These are phyloP conservation scores for Polydrusus tereticollis DNA, from an alignment of 2,888 invertebrate genomes.

Conservation along the genomic window DNA sequence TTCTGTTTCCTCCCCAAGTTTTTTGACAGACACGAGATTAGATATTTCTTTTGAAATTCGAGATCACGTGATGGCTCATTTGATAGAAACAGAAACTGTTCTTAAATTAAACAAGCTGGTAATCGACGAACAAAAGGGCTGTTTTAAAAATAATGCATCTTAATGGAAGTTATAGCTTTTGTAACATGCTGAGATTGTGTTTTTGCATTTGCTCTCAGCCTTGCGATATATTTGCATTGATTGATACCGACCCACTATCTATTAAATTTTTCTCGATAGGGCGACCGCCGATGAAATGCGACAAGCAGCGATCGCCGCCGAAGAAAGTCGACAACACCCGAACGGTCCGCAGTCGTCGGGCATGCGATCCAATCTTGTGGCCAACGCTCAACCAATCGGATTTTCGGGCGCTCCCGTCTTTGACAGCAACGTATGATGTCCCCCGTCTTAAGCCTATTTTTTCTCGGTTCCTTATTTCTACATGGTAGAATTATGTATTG, in stretches of 20 bases:
- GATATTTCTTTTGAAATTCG: too few relatives aligned
- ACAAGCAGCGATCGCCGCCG: conserved; percentile 72
- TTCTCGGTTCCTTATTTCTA: conserved; percentile 16
- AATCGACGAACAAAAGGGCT: too few relatives aligned
- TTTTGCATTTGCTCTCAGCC: too few relatives aligned
- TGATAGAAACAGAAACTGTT: too few relatives aligned
- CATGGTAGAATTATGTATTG: neutral
- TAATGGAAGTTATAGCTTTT: too few relatives aligned
- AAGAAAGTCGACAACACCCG: conserved; percentile 39
- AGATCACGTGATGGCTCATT: too few relatives aligned
- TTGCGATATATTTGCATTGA: neutral
- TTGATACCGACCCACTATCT: neutral
- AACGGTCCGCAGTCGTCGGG: conserved; percentile 68
- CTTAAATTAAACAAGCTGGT: too few relatives aligned
- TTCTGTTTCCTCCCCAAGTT: too few relatives aligned
- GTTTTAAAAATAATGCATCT: too few relatives aligned
- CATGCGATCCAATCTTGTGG: conserved; percentile 82
- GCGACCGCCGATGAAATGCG: conserved; percentile 86
- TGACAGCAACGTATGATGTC: conserved; percentile 76
- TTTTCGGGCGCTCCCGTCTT: conserved; percentile 77
- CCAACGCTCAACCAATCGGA: conserved; percentile 85
- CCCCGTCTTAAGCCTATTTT: neutral
- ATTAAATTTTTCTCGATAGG: conserved; percentile 68
- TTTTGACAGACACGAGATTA: too few relatives aligned
- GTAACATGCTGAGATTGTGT: too few relatives aligned